phyloP scores from a whole-genome alignment of 2,113 vertebrate species.

The Pyrgilauda ruficollis region DNA sequence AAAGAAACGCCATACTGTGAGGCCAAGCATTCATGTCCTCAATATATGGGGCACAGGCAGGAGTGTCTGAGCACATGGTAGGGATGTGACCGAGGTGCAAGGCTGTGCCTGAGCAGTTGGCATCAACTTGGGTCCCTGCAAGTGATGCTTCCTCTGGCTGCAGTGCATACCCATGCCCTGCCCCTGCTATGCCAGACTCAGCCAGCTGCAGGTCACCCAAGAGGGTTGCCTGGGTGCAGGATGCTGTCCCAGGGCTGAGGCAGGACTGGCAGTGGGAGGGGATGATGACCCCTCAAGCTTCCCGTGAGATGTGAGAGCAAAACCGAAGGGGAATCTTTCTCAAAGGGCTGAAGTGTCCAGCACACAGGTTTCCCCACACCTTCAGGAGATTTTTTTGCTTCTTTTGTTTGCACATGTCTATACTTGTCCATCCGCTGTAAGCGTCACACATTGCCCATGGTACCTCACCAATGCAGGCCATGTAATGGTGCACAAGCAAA shows the following conservation, averaged over 20 bases:
- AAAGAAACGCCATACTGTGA: rapidly evolving
- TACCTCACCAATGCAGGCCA: neutral
- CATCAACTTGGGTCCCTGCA: neutral
- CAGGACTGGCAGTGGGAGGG: neutral
- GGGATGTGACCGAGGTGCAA: neutral
- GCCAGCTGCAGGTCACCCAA: neutral
- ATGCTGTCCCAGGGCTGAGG: neutral
- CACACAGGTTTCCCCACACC: neutral
- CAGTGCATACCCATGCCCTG: neutral
- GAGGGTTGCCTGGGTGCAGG: neutral
- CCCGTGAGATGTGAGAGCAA: neutral
- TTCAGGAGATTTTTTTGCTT: neutral
- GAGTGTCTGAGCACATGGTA: neutral
- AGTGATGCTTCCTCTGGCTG: neutral
- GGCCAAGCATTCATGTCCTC: neutral
- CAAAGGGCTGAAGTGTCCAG: neutral
- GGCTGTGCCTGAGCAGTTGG: neutral
- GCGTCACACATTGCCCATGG: neutral
- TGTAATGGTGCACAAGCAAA: neutral
- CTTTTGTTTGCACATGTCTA: neutral
- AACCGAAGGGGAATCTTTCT: neutral
- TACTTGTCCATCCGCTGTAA: neutral
- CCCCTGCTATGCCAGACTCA: neutral
- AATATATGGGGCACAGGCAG: neutral
- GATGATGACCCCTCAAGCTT: rapidly evolving